Base-by-base conservation (phyloP, 92 coral and sea anemone genomes). In the Phymanthus crucifer region DNA sequence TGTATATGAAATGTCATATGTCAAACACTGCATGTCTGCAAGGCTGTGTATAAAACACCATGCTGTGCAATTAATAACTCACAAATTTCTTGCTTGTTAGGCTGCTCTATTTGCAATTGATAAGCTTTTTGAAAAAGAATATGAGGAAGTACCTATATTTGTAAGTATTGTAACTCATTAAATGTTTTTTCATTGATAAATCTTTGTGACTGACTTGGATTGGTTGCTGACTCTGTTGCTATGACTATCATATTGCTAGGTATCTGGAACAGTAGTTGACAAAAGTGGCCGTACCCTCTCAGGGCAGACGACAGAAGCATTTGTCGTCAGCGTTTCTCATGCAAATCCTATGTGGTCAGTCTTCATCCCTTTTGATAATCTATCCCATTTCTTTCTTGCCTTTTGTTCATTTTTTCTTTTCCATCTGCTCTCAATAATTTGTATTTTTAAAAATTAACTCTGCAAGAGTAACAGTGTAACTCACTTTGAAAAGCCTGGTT, bases 281-380 rank as follows among this genome's bases (percentile, higher is more conserved):
- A 96, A 96, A 77, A 96, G 99, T 89, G 99, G 99, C 37, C 87
- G 99, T 45, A 96, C 99, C 24, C 85, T 96, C 5, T 96, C 99
- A 9, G 99, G 99, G 18, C 99, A 96, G 83, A 96, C 99, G 33
- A 90, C 99, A 65, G 99, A 93, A 66, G 97, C 94, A 23, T 96
- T 96, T 79, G 87, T 90, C 2, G 83, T 90, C 82, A 96, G 99
- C 61, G 92, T 93, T 31, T 93, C 99, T 14, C 99, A 96, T 76
- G 83, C 95, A 50, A 87, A 79, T 8, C 99, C 99, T 4, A 89
- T 96, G 86, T 93, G 99, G 99, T 93, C 80, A 57, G 92, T 61
- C 56, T 69, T 34, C 1, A 27, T 66, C 5, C 8, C 54, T 18
- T 31, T 34, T 24, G 26, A 3, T n/a, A 14, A 34, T 33, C 27